Evolutionary conservation across 1,140 invertebrate species (phyloP).

Genomic region (Drosophila gunungcola): DNA sequence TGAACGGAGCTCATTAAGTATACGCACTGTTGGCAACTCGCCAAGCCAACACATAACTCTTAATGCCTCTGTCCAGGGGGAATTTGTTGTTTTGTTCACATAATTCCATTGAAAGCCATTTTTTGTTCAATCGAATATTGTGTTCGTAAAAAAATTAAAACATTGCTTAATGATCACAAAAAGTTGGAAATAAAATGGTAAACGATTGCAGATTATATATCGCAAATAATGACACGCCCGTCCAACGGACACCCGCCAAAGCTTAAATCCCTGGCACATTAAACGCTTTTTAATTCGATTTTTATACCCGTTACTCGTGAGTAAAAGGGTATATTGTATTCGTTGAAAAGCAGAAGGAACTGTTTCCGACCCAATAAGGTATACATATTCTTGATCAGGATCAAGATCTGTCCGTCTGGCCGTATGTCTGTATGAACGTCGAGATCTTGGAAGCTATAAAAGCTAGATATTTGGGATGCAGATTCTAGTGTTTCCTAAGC

Average conservation of each 20-base stretch:
- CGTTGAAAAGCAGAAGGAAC: too few species aligned
- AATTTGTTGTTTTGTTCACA: slow-evolving; percentile 55
- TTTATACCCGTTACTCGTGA: slow-evolving; percentile 26
- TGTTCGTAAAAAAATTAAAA: slow-evolving; percentile 58
- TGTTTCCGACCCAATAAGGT: too few species aligned
- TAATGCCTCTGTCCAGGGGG: slow-evolving; percentile 5
- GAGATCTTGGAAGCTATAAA: too few species aligned
- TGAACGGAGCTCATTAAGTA: slow-evolving; percentile 62
- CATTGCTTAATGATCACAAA: slow-evolving; percentile 71
- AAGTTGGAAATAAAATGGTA: slow-evolving; percentile 42
- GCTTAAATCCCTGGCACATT: slow-evolving; percentile 69
- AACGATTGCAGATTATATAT: slow-evolving; percentile 70
- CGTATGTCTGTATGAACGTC: too few species aligned
- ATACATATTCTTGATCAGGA: too few species aligned
- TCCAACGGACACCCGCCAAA: not conserved
- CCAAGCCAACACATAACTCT: slow-evolving; percentile 46
- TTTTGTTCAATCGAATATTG: slow-evolving; percentile 67
- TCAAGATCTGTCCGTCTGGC: too few species aligned
- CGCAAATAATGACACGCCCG: slow-evolving; percentile 45
- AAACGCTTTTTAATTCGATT: slow-evolving; percentile 80
- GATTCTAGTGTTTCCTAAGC: too few species aligned
- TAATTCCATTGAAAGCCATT: slow-evolving; percentile 70
- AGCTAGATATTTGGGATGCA: too few species aligned
- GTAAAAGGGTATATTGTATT: too few species aligned
- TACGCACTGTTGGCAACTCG: slow-evolving; percentile 69